Evolutionary conservation across 2,797 vertebrate species (phyloP).

Genomic region (Chrosomus eos): DNA sequence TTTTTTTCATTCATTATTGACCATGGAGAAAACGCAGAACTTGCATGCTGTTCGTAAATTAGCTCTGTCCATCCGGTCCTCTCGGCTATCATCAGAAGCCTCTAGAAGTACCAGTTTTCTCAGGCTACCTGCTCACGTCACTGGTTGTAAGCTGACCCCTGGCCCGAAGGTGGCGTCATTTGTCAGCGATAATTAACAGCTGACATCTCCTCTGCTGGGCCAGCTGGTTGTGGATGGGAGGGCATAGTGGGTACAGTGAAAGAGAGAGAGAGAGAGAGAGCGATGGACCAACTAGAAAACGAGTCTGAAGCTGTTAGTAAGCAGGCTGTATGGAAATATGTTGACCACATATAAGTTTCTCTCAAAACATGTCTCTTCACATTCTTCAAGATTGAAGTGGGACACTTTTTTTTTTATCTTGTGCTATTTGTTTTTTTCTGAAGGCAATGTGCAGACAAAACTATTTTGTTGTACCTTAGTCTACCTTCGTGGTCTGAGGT

Average conservation of each 20-base stretch:
- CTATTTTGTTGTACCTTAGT: background rate
- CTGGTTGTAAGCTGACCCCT: constrained; percentile 51
- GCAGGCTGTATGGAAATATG: background rate
- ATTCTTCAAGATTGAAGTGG: background rate
- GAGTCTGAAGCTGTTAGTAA: constrained; percentile 5
- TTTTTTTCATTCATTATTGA: constrained; percentile 1
- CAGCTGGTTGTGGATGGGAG: background rate
- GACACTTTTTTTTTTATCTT: background rate
- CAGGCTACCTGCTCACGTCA: constrained; percentile 20
- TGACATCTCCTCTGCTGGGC: constrained; percentile 13
- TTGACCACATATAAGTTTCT: background rate
- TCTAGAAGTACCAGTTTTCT: constrained; percentile 19
- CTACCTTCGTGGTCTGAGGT: background rate
- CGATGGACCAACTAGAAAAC: background rate
- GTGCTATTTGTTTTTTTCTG: background rate
- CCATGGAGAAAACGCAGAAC: background rate
- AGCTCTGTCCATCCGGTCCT: constrained; percentile 6
- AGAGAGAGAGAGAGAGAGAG: background rate
- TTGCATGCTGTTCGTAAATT: background rate
- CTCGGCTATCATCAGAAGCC: constrained; percentile 29
- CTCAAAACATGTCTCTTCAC: background rate
- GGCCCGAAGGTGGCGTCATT: constrained; percentile 45
- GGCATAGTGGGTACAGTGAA: constrained; percentile 11
- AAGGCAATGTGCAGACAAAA: background rate
- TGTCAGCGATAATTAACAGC: constrained; percentile 54